A percentile compares a stretch with the other conserved stretches of the same genome.
Evolutionary conservation across 2,797 vertebrate genomes (phyloP).

Genomic region (Sus cebifrons): DNA sequence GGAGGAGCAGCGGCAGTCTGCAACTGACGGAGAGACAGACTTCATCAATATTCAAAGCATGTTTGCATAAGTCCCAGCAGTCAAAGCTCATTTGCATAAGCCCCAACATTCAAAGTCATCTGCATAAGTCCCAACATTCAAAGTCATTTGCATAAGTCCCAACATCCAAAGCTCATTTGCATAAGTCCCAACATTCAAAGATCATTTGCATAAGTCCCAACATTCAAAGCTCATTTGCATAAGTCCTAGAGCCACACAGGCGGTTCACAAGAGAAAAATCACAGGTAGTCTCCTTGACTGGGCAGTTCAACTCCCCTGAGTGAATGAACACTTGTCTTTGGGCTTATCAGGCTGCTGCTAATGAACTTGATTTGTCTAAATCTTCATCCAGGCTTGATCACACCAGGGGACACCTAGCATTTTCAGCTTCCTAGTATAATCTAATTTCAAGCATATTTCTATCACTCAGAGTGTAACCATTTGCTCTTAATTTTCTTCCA

Average conservation of each 20-base stretch:
- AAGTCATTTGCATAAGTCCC: background rate
- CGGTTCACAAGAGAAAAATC: background rate
- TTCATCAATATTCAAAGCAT: background rate
- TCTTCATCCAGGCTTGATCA: background rate
- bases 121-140: background rate
- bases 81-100: background rate
- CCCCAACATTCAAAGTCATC: background rate
- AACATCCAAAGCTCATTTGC: background rate
- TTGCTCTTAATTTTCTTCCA: constrained; percentile 29
- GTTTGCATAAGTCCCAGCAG: background rate
- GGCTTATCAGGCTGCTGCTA: background rate
- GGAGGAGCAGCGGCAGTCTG: background rate
- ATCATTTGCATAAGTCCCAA: background rate
- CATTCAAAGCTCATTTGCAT: background rate
- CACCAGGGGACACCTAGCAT: background rate
- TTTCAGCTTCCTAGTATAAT: constrained; percentile 14
- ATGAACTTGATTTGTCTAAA: constrained; percentile 1
- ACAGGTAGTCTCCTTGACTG: background rate
- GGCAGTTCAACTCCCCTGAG: background rate
- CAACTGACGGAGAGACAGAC: background rate
- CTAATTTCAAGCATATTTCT: background rate
- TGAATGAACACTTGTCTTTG: background rate
- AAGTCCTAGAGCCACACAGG: background rate
- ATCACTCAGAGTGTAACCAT: background rate
- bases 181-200: background rate